A percentile compares a stretch with the other conserved stretches of the same genome.
Conservation (phyloP, 2,797 vertebrate genomes). For the Tympanoctomys barrerae region DNA sequence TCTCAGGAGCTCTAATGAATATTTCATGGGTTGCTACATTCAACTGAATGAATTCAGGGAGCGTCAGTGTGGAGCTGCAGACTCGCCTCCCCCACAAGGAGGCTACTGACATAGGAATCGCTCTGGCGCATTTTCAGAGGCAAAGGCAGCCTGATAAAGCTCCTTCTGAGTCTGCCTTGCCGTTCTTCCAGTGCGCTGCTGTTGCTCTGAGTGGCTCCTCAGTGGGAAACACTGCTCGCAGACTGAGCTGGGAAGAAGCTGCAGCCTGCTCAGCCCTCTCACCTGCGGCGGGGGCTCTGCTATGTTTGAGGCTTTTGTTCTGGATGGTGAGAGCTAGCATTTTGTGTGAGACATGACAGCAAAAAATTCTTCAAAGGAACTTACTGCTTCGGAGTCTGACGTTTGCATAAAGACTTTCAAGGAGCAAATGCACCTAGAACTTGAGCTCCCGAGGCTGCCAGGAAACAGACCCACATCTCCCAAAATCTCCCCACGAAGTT, state of each 20-base stretch:
- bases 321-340: slow-evolving; percentile 82
- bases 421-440: slow-evolving; percentile 99
- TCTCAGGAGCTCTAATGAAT: slow-evolving; percentile 90
- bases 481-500: slow-evolving; percentile 97
- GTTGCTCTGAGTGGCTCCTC: slow-evolving; percentile 78
- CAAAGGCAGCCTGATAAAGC: slow-evolving; percentile 81
- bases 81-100: slow-evolving; percentile 86
- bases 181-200: slow-evolving; percentile 66
- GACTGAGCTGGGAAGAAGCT: slow-evolving; percentile 74
- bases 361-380: slow-evolving; percentile 91
- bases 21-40: slow-evolving; percentile 92
- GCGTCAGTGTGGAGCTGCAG: slow-evolving; percentile 88
- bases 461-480: slow-evolving; percentile 95
- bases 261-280: slow-evolving; percentile 67
- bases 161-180: slow-evolving; percentile 81
- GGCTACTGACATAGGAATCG: slow-evolving; percentile 87
- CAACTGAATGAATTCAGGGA: slow-evolving; percentile 91
- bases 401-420: slow-evolving; percentile 98
- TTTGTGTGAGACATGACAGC: slow-evolving; percentile 91
- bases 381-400: slow-evolving; percentile 91
- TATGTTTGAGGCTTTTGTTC: slow-evolving; percentile 79
- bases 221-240: slow-evolving; percentile 65
- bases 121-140: slow-evolving; percentile 85
- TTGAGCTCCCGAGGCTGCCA: slow-evolving; percentile 94
- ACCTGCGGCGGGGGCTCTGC: slow-evolving; percentile 76